phyloP scores from a whole-genome alignment of 2,888 invertebrate genomes.

The Ernsta delagoae region DNA sequence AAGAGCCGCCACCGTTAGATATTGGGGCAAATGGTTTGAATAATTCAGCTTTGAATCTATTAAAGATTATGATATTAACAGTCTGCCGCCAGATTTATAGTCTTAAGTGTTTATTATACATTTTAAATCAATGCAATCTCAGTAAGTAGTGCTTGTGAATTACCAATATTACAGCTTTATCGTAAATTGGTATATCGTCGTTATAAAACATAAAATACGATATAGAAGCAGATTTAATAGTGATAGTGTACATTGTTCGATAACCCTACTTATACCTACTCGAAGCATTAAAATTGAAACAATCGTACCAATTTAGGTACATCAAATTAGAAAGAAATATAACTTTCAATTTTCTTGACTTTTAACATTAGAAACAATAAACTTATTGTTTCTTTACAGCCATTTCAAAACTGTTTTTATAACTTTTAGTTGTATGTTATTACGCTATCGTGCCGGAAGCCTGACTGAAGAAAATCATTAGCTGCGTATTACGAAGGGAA shows the following conservation, averaged over 20 bases:
- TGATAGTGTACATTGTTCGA: too few species aligned
- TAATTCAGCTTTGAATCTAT: slow-evolving; percentile 1
- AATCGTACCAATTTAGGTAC: too few species aligned
- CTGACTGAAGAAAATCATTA: slow-evolving; percentile 6
- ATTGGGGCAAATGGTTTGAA: slow-evolving; percentile 3
- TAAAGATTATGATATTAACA: neutral
- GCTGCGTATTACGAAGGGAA: slow-evolving; percentile 3
- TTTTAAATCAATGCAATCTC: too few species aligned
- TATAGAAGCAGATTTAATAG: too few species aligned
- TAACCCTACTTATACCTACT: too few species aligned
- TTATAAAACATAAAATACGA: too few species aligned
- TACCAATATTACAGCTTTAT: too few species aligned
- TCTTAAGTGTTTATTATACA: too few species aligned
- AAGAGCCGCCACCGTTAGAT: slow-evolving; percentile 12
- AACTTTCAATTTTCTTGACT: neutral
- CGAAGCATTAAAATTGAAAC: too few species aligned
- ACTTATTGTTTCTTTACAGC: neutral
- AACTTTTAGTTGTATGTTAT: neutral
- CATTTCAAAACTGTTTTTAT: slow-evolving; percentile 7
- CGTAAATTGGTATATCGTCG: too few species aligned
- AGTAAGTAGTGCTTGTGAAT: too few species aligned
- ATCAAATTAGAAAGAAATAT: neutral
- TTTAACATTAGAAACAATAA: neutral
- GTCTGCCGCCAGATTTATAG: neutral
- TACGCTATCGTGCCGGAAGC: slow-evolving; percentile 6